phyloP scores from a whole-genome alignment of 2,888 invertebrate genomes.

The Meiosimyza platycephala region DNA sequence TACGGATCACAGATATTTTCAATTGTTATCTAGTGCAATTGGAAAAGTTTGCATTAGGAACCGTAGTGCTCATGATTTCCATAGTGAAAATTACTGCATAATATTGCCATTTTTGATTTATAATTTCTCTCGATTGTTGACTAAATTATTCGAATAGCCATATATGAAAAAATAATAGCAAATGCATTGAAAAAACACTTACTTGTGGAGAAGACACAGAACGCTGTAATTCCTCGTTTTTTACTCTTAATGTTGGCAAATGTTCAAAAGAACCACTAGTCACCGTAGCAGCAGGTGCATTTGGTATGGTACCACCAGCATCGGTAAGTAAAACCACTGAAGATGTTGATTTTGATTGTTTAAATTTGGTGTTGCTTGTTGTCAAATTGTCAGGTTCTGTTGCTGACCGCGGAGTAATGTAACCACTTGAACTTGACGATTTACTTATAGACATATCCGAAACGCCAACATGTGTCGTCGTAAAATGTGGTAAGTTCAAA shows the following conservation, averaged over 20 bases:
- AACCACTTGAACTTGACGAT: neutral
- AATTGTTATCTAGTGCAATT: no score
- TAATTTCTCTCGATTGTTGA: no score
- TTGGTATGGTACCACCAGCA: conserved; percentile 27
- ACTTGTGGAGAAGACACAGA: conserved; percentile 75
- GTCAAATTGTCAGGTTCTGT: conserved; percentile 15
- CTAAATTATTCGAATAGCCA: no score
- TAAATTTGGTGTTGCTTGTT: conserved; percentile 46
- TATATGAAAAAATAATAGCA: neutral
- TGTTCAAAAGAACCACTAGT: conserved; percentile 65
- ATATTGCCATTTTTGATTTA: no score
- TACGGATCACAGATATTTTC: no score
- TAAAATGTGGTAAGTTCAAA: conserved; percentile 53
- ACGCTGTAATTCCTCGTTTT: conserved; percentile 72
- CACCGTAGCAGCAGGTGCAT: conserved; percentile 44
- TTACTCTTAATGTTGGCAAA: conserved; percentile 68
- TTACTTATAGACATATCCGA: conserved; percentile 12
- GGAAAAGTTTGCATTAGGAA: no score
- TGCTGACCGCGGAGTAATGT: conserved; percentile 1
- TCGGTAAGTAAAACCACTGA: conserved; percentile 53
- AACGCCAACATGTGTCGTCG: conserved; percentile 55
- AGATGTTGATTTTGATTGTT: conserved; percentile 53
- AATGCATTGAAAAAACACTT: conserved; percentile 23
- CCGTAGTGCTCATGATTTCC: no score
- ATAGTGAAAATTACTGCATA: no score